Evolutionary conservation across 2,888 invertebrate genomes (phyloP).

Genomic region (Salpingus planirostris): DNA sequence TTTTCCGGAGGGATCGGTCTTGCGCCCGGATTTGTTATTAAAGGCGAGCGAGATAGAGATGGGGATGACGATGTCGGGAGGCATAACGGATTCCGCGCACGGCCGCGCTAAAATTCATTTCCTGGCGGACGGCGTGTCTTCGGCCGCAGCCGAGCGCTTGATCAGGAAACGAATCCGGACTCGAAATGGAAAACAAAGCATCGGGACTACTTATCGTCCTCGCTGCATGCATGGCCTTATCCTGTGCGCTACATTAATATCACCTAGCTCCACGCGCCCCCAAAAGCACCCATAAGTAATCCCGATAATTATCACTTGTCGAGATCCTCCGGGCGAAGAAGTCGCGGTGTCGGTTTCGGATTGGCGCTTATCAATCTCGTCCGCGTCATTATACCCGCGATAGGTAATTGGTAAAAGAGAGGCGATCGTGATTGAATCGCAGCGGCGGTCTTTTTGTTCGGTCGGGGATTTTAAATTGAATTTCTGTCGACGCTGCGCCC

Average conservation of each 20-base stretch:
- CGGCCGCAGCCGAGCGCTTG: conserved; percentile 30
- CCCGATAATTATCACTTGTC: too few relatives aligned
- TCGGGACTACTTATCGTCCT: conserved; percentile 24
- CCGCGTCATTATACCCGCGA: conserved; percentile 24
- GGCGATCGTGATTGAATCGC: conserved; percentile 37
- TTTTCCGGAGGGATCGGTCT: too few relatives aligned
- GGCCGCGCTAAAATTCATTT: conserved; percentile 40
- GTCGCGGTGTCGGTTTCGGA: too few relatives aligned
- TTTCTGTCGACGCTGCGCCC: conserved; percentile 29
- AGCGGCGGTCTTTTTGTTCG: conserved; percentile 36
- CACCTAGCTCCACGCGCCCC: conserved; percentile 13
- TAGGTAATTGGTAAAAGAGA: conserved; percentile 36
- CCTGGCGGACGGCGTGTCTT: conserved; percentile 37
- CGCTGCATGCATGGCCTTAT: conserved; percentile 13
- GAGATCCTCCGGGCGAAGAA: too few relatives aligned
- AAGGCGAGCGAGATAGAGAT: too few relatives aligned
- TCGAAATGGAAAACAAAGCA: conserved; percentile 40
- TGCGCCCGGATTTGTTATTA: too few relatives aligned
- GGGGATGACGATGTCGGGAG: too few relatives aligned
- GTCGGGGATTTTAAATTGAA: conserved; percentile 36
- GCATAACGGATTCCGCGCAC: conserved; percentile 24
- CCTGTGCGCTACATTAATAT: conserved; percentile 17
- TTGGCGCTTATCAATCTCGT: too few relatives aligned
- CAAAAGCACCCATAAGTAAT: too few relatives aligned
- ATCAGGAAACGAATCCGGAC: conserved; percentile 39